Conservation (phyloP, 2,888 invertebrate genomes). For the Drosophila multiciliata region DNA sequence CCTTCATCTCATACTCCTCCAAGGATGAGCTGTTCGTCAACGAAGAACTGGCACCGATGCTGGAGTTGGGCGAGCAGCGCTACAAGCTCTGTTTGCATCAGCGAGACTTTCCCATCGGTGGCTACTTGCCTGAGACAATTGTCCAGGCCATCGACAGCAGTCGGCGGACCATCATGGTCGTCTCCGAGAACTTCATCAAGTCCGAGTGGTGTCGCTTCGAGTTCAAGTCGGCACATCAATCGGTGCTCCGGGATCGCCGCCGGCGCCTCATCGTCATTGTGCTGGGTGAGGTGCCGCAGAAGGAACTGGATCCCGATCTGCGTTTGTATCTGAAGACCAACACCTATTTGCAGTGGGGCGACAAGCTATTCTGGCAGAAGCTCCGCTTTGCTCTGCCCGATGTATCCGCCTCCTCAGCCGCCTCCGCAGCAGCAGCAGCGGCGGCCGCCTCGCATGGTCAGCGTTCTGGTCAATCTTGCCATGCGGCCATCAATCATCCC, state of each 20-base stretch:
- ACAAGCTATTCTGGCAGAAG: constrained; percentile 98
- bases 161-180: constrained; percentile 94
- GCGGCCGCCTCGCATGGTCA: constrained; percentile 56
- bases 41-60: constrained; percentile 93
- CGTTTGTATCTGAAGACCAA: constrained; percentile 95
- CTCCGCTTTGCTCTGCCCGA: constrained; percentile 96
- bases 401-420: constrained; percentile 74
- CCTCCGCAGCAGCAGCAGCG: not conserved
- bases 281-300: constrained; percentile 94
- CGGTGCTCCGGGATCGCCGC: constrained; percentile 93
- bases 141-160: constrained; percentile 96
- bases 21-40: constrained; percentile 96
- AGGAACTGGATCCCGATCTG: constrained; percentile 96
- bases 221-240: constrained; percentile 96
- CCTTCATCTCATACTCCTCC: constrained; percentile 97
- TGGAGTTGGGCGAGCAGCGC: constrained; percentile 92
- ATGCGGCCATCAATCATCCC: constrained; percentile 80
- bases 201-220: constrained; percentile 98
- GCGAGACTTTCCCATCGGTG: constrained; percentile 94
- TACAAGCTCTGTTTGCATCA: constrained; percentile 96
- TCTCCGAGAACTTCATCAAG: constrained; percentile 97
- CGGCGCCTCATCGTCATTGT: constrained; percentile 95
- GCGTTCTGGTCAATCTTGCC: constrained; percentile 74
- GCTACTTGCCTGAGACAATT: constrained; percentile 96
- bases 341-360: constrained; percentile 96